Evolutionary conservation across 2,797 vertebrate genomes (phyloP).

Genomic region (Catharus ustulatus): DNA sequence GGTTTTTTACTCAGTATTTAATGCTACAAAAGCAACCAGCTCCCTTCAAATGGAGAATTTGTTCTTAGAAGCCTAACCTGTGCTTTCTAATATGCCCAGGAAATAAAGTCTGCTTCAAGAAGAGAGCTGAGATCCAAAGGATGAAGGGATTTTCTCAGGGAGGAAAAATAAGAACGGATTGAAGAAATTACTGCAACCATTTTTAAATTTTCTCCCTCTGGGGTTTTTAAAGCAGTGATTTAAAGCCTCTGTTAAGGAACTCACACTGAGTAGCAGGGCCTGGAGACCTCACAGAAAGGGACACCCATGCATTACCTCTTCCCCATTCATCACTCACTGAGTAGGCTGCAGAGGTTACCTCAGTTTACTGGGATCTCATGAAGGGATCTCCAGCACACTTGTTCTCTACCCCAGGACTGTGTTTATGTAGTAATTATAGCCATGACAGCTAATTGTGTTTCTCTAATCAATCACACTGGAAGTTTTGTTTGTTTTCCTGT

Average conservation of each 20-base stretch:
- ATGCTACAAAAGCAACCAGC: not conserved
- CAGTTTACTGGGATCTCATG: conserved; percentile 30
- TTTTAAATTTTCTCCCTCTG: not conserved
- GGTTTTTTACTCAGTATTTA: not conserved
- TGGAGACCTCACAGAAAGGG: conserved; percentile 61
- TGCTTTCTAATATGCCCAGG: not conserved
- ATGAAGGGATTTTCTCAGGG: not conserved
- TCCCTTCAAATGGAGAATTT: not conserved
- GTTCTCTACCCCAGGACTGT: conserved; percentile 36
- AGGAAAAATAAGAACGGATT: not conserved
- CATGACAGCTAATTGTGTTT: conserved; percentile 67
- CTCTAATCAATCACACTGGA: conserved; percentile 69
- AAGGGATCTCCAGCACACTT: conserved; percentile 35
- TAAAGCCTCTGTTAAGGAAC: not conserved
- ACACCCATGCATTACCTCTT: not conserved
- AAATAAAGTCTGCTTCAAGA: not conserved
- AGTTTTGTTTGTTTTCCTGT: conserved; percentile 67
- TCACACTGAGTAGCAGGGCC: not conserved
- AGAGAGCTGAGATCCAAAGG: not conserved
- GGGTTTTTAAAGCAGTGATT: not conserved
- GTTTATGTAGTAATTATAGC: conserved; percentile 72
- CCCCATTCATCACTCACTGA: conserved; percentile 41
- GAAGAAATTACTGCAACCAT: not conserved
- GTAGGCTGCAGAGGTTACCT: not conserved
- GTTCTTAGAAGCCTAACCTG: not conserved